phyloP scores from a whole-genome alignment of 2,888 invertebrate genomes.

The Dynastes tityus region DNA sequence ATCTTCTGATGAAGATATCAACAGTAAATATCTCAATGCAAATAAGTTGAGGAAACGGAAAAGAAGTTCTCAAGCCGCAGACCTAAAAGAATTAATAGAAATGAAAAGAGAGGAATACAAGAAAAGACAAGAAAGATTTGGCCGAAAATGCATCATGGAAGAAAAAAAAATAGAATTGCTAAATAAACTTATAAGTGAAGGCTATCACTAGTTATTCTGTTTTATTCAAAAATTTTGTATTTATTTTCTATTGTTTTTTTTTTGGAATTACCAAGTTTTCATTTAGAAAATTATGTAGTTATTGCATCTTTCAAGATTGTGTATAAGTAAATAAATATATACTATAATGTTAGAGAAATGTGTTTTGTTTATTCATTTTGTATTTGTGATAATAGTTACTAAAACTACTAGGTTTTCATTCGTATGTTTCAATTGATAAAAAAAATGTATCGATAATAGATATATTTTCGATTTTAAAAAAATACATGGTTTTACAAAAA shows the following conservation, averaged over 20 bases:
- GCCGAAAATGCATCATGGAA: neutral
- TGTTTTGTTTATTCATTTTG: too few relatives aligned
- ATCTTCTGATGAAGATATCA: neutral
- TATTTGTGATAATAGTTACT: neutral
- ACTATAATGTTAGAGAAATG: too few relatives aligned
- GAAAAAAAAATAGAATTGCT: slow-evolving; percentile 12
- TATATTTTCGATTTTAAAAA: too few relatives aligned
- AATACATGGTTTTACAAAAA: too few relatives aligned
- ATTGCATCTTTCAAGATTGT: neutral
- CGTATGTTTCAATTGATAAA: too few relatives aligned
- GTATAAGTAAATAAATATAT: neutral
- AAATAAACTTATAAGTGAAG: slow-evolving; percentile 4
- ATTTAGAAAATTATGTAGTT: neutral
- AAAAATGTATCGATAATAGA: neutral
- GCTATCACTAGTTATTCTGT: neutral
- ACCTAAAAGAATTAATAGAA: neutral
- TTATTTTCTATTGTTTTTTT: neutral
- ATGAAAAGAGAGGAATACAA: slow-evolving; percentile 14
- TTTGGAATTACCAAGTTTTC: neutral
- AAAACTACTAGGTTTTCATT: too few relatives aligned
- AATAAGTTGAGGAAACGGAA: neutral
- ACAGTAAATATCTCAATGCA: neutral
- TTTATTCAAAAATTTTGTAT: too few relatives aligned
- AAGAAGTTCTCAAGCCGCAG: neutral
- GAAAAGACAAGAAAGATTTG: neutral